Base-by-base conservation (phyloP, 2,888 invertebrate genomes). In the Electrophaes corylata region DNA sequence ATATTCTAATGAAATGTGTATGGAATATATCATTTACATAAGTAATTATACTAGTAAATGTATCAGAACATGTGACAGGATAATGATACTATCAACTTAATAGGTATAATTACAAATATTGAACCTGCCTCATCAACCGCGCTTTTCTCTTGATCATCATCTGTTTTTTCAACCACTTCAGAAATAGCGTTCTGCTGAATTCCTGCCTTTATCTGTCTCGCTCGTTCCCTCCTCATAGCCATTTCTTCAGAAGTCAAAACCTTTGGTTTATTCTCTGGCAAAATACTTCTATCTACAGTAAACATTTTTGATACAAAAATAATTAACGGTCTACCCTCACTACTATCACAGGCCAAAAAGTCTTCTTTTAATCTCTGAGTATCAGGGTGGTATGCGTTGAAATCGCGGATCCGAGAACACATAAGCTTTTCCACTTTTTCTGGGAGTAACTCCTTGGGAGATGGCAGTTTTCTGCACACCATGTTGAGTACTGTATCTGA, bases 251-350 rank as follows among this genome's bases (percentile, higher is more conserved):
- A 91, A 0, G 95, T 96, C 61, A 97, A 86, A n/a, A 94, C 93
- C 78, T 95, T 96, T 6, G 95, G 94, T 78, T 94, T 95, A 79
- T 97, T 96, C 79, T 97, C 94, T 0, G 98, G 97, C 64, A 98
- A 81, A 59, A 92, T 87, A 66, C 93, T 94, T 61, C 93, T 94
- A 75, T 97, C 96, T 20, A 96, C 94, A 50, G 96, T 95, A 86
- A 97, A 95, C 98, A 99, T 98, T 93, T 98, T 98, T 0, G 98
- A 98, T 71, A 96, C 93, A 92, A 93, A 96, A 64, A 94, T 95
- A 83, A 95, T 95, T 49, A 95, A 88, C 33, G 96, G 95, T 66
- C 93, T 94, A 65, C 94, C 87, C 1, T 92, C 84, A 62, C 92
- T 89, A 58, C 93, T 92, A 83, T 94, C 94, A 89, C 96, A 98